phyloP scores from a whole-genome alignment of 1,140 invertebrate genomes.

The Drosophila gunungcola region DNA sequence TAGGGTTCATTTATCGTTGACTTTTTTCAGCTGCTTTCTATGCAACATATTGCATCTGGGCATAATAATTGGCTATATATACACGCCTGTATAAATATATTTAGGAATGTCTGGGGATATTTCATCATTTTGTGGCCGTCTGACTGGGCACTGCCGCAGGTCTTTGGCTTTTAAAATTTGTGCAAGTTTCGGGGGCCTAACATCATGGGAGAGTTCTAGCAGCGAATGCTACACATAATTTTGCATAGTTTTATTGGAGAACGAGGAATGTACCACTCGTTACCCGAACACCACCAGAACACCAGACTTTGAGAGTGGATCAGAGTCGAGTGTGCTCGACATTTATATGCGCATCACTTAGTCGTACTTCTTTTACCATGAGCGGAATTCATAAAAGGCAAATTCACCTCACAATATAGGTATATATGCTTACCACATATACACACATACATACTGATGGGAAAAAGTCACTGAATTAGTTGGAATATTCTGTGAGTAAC shows the following conservation, averaged over 20 bases:
- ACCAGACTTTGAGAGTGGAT: constrained; percentile 37
- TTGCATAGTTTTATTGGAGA: constrained; percentile 80
- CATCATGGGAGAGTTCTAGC: constrained; percentile 53
- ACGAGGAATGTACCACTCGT: constrained; percentile 55
- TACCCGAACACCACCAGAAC: constrained; percentile 40
- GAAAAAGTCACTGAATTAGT: constrained; percentile 62
- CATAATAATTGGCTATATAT: constrained; percentile 77
- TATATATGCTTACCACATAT: neutral
- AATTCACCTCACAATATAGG: constrained; percentile 17
- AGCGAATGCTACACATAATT: constrained; percentile 75
- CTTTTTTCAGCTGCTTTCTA: constrained; percentile 58
- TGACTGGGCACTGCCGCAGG: constrained; percentile 5
- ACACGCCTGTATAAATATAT: constrained; percentile 18
- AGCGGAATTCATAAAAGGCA: constrained; percentile 77
- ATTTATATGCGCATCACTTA: constrained; percentile 83
- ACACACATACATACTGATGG: constrained; percentile 29
- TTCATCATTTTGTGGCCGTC: constrained; percentile 45
- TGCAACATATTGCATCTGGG: constrained; percentile 72
- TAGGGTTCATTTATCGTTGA: constrained; percentile 26
- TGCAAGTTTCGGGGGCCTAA: constrained; percentile 26
- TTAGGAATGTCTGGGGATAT: constrained; percentile 29
- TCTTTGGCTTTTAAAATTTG: constrained; percentile 19
- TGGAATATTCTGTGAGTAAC: constrained; percentile 62
- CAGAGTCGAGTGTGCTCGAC: constrained; percentile 69
- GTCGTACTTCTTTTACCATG: constrained; percentile 31